Evolutionary conservation across 2,113 vertebrate species (phyloP).

Genomic region (Polyodon spathula): DNA sequence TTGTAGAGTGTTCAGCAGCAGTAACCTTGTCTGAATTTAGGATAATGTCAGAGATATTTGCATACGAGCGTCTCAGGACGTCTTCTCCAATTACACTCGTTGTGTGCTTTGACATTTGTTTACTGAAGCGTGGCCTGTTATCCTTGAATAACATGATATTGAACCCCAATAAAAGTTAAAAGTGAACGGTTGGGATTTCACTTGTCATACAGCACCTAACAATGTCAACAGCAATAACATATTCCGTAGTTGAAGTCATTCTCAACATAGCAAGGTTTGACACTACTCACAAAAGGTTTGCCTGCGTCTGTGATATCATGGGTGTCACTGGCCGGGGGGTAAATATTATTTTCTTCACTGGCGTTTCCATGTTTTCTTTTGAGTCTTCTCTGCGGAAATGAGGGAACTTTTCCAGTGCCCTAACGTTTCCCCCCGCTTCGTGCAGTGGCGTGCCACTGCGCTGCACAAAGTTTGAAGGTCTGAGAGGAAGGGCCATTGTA

Average conservation of each 20-base stretch:
- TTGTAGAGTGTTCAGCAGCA: no score
- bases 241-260: conserved; percentile 24
- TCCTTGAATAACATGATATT: not conserved
- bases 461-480: not conserved
- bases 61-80: not conserved
- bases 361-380: conserved; percentile 11
- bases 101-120: not conserved
- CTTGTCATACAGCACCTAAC: not conserved
- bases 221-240: not conserved
- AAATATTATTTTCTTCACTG: not conserved
- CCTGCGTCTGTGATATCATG: conserved; percentile 11
- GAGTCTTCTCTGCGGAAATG: not conserved
- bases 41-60: no score
- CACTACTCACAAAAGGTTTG: conserved; percentile 13
- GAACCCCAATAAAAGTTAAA: not conserved
- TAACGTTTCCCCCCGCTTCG: not conserved
- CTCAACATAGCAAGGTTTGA: conserved; percentile 23
- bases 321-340: conserved; percentile 11
- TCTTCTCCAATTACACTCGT: not conserved
- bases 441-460: conserved; percentile 5
- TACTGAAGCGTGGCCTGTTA: not conserved
- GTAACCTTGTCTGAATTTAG: no score
- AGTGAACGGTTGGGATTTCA: no score
- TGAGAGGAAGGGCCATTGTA: conserved; percentile 3
- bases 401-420: not conserved